Base-by-base conservation (phyloP, 2,888 invertebrate species). In the Melanotus villosus region DNA sequence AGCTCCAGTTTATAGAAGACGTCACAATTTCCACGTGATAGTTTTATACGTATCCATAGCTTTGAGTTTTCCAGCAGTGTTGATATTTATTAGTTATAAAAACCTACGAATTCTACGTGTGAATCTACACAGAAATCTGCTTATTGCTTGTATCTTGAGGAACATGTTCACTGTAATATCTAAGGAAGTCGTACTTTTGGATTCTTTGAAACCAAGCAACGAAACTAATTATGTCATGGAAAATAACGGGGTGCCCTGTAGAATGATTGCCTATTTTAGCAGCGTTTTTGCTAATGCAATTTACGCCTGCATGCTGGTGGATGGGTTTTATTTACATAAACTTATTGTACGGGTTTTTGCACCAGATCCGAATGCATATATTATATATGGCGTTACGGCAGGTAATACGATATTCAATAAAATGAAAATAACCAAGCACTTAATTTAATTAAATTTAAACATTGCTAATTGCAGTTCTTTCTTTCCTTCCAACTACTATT, bases 281-380 rank as follows among this genome's bases (percentile, higher is more conserved):
- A 86, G 87, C 43, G 77, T 87, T 0, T 85, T 89, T 0, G 87
- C 86, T 2, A 90, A 90, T 76, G 84, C 85, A 0, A 90, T 92
- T 45, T 93, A 91, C 77, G 87, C 90, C 1, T 91, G 90, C 80
- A 92, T 92, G 92, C 83, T 92, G 47, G 84, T 90, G 0, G 91
- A 91, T 78, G 91, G 90, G 0, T 83, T 89, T 34, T 91, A 89
- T 78, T 80, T 93, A 2, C 92, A 92, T 77, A 87, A 91, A 50
- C 85, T 90, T 14, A 89, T 93, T 26, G 92, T 90, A 0, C 87
- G 90, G 16, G 88, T 91, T 0, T 91, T 92, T 77, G 86, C 43
- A 84, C 85, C 85, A 43, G 88, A 90, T 64, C 83, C 89, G 7
- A 87, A 86, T 12, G 83, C 89, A 14, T 80, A 78, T 3, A 81